Evolutionary conservation across 2,888 invertebrate species (phyloP).

Genomic region (Sarcophaga variegata): DNA sequence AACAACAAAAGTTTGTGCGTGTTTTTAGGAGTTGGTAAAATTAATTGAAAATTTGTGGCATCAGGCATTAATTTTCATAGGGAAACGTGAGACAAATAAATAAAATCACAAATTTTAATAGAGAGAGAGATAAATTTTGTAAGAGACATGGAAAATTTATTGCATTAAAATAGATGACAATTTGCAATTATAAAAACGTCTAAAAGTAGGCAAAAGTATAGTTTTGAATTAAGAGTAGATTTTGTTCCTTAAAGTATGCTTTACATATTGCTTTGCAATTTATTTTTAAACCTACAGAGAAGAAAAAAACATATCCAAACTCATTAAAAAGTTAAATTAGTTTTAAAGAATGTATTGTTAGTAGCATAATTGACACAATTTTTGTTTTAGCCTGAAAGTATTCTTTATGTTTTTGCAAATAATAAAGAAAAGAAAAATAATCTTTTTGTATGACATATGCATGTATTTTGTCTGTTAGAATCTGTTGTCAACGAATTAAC

Average conservation of each 20-base stretch:
- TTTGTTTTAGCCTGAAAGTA: slow-evolving; percentile 10
- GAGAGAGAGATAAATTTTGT: not conserved
- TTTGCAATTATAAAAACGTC: not conserved
- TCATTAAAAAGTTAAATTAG: no score
- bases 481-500: slow-evolving; percentile 20
- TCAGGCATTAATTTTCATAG: not conserved
- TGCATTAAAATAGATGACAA: no score
- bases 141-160: no score
- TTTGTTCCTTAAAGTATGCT: not conserved
- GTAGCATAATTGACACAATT: slow-evolving; percentile 15
- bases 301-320: no score
- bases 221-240: not conserved
- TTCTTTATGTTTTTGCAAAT: slow-evolving; percentile 16
- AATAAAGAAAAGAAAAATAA: not conserved
- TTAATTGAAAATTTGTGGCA: slow-evolving; percentile 59
- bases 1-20: slow-evolving; percentile 3
- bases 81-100: slow-evolving; percentile 25
- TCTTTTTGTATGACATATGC: not conserved
- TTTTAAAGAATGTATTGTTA: not conserved
- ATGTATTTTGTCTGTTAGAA: slow-evolving; percentile 6
- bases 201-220: slow-evolving; percentile 4
- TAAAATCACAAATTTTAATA: slow-evolving; percentile 28
- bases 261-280: no score
- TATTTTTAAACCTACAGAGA: no score
- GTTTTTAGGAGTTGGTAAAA: slow-evolving; percentile 29